A percentile compares a stretch with the other conserved stretches of the same genome.
These are phyloP conservation scores for Penaeus chinensis DNA, from an alignment of 1,140 invertebrate genomes.

Conservation along the genomic window DNA sequence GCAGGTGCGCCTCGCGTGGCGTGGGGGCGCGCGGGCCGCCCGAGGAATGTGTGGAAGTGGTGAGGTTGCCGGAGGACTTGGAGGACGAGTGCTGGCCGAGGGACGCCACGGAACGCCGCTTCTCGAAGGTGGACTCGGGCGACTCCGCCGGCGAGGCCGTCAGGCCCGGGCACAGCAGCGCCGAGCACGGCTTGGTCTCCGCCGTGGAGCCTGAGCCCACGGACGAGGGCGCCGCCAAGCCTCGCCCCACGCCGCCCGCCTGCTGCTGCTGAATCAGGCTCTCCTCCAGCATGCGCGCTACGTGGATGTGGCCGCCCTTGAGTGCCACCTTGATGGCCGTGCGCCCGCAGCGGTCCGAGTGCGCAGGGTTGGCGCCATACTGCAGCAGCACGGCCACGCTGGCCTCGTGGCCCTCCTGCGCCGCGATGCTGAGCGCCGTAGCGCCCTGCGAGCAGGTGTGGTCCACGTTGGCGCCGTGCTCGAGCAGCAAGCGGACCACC, in stretches of 20 bases:
- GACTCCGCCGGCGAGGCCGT: conserved; percentile 71
- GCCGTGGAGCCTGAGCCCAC: conserved; percentile 73
- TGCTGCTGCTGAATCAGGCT: conserved; percentile 48
- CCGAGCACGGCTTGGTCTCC: conserved; percentile 78
- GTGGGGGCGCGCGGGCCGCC: conserved; percentile 68
- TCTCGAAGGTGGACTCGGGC: conserved; percentile 76
- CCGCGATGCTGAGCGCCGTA: conserved; percentile 81
- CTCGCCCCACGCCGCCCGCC: conserved; percentile 36
- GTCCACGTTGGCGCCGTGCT: conserved; percentile 82
- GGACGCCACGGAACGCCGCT: conserved; percentile 79
- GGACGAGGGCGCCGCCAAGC: conserved; percentile 64
- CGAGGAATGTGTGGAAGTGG: conserved; percentile 72
- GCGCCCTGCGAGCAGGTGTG: conserved; percentile 92
- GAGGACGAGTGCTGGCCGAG: conserved; percentile 79
- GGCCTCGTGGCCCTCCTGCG: conserved; percentile 88
- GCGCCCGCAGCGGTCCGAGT: conserved; percentile 90
- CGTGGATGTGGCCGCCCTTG: conserved; percentile 81
- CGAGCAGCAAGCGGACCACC: conserved; percentile 84
- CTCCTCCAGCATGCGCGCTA: conserved; percentile 75
- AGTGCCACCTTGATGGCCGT: conserved; percentile 82
- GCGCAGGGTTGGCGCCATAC: conserved; percentile 89
- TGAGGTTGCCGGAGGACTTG: conserved; percentile 79
- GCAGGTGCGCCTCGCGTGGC: conserved; percentile 45
- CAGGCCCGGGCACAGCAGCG: conserved; percentile 71
- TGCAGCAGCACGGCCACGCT: conserved; percentile 87